These are phyloP conservation scores for Parasteatoda lunata DNA, from an alignment of 2,888 invertebrate genomes.

Conservation along the genomic window DNA sequence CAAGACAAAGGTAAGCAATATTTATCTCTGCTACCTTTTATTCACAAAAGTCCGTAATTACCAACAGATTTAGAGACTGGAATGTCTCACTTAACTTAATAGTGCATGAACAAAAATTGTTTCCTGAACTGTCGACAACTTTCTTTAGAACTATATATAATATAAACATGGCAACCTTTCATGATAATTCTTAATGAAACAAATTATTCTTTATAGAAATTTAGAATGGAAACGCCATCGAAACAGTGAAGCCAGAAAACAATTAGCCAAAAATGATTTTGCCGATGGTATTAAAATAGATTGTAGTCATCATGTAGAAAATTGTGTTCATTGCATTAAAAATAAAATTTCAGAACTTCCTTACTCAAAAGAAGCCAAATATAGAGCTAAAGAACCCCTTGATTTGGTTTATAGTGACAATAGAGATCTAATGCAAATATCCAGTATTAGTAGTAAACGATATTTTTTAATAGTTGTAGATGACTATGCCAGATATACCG, in stretches of 20 bases:
- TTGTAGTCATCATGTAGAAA: neutral
- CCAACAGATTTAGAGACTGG: neutral
- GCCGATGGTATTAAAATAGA: conserved; percentile 1
- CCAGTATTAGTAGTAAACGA: neutral
- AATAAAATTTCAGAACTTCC: neutral
- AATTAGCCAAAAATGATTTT: neutral
- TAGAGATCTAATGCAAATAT: neutral
- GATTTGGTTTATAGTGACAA: neutral
- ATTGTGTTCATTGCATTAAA: neutral
- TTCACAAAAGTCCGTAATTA: too few relatives aligned
- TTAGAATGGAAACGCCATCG: neutral
- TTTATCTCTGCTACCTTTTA: too few relatives aligned
- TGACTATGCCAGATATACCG: neutral
- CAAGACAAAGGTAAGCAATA: too few relatives aligned
- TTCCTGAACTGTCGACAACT: neutral
- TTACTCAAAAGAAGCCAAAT: neutral
- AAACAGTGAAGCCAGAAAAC: neutral
- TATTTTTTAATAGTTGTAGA: neutral
- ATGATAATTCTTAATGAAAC: too few relatives aligned
- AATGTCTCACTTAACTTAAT: neutral
- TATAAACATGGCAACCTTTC: too few relatives aligned
- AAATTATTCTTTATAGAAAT: too few relatives aligned
- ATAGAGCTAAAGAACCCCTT: neutral
- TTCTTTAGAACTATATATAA: too few relatives aligned
- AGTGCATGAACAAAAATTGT: neutral